Evolutionary conservation across 2,797 vertebrate genomes (phyloP), one percentile per base, ranked within the genome.

Genomic region (Peromyscus attwateri): DNA sequence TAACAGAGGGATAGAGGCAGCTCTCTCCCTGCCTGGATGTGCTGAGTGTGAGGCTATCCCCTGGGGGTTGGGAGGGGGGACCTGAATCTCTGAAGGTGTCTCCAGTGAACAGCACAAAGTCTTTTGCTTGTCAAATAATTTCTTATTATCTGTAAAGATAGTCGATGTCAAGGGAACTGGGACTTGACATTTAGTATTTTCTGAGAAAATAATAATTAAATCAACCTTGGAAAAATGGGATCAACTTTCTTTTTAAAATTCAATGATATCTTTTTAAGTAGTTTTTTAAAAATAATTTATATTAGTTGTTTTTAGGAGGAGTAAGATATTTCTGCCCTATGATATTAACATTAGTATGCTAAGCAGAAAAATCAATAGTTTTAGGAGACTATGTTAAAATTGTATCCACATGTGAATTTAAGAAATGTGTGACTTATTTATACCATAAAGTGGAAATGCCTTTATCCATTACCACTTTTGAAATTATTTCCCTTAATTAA

Each of bases 341-440:
- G 21, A 52, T 34, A 87, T 87, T 87, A 76, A 83, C 89, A 12
- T 81, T n/a, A 89, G 27, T 37, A 89, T 88, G 34, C 4, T 89
- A 71, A 91, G 73, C 17, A 73, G 14, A 81, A 73, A 31, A 94
- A 66, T 91, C 46, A 75, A 76, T 68, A 60, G 43, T 71, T 95
- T 89, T 52, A 68, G 43, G 81, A 92, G 29, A 85, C 10, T 49
- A 12, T 87, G 89, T 94, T 8, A 55, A 92, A 87, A 93, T 94
- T 84, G 21, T 80, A 91, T 73, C 71, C 83, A 93, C 70, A 81
- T 85, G 40, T 95, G 62, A 97, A 93, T 89, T 97, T 97, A 93
- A 94, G 79, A 95, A 97, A 95, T 89, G 40, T 96, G 79, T 95
- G 88, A 91, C 82, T 97, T 97, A 97, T 79, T 96, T 95, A 80